phyloP scores from a whole-genome alignment of 2,888 invertebrate species.

The Apamea anceps region DNA sequence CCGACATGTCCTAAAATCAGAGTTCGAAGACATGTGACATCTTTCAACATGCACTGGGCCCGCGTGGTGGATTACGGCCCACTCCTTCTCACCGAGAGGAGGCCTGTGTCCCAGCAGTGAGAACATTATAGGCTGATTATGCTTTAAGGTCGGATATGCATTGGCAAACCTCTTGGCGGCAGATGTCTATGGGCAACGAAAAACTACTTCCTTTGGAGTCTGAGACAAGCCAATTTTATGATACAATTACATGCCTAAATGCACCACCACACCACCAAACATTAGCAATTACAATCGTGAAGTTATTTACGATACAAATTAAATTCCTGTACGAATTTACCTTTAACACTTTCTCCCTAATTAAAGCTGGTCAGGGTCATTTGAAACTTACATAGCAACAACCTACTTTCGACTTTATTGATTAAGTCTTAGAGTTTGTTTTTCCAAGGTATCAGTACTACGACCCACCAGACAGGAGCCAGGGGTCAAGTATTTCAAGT shows the following conservation, averaged over 20 bases:
- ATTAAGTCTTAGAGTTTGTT: constrained; percentile 8
- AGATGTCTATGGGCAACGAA: background rate
- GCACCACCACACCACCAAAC: background rate
- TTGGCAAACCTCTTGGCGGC: background rate
- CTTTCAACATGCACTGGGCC: no score
- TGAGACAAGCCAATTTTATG: background rate
- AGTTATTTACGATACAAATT: constrained; percentile 45
- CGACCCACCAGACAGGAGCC: constrained; percentile 93
- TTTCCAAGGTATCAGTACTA: constrained; percentile 91
- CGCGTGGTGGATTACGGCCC: no score
- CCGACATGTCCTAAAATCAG: no score
- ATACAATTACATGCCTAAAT: constrained; percentile 3
- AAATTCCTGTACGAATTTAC: constrained; percentile 35
- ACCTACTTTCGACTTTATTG: constrained; percentile 17
- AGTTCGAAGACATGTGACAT: no score
- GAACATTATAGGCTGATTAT: no score
- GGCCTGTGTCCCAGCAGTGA: no score
- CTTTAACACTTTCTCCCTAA: constrained; percentile 32
- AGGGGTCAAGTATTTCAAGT: constrained; percentile 91
- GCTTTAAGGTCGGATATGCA: background rate
- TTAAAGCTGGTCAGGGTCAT: constrained; percentile 41
- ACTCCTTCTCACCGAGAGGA: no score
- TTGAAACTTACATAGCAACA: constrained; percentile 16
- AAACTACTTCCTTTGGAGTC: background rate
- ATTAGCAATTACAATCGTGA: constrained; percentile 28